Conservation (phyloP, 2,888 invertebrate genomes). For the Diogma glabrata region DNA sequence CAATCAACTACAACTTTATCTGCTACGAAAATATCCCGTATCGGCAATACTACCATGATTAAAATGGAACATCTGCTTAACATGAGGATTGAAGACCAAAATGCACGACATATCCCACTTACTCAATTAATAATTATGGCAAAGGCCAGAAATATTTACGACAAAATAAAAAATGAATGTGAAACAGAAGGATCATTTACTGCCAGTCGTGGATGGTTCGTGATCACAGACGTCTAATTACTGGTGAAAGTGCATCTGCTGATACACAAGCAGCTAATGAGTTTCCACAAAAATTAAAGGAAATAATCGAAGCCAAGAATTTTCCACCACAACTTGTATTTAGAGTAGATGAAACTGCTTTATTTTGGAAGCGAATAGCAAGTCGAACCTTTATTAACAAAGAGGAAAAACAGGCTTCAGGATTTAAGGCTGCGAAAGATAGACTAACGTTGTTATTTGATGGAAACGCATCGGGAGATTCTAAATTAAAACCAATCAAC, state of each 20-base stretch:
- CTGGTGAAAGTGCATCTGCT: neutral
- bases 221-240: neutral
- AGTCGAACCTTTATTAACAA: neutral
- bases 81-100: neutral
- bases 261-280: slow-evolving; percentile 1
- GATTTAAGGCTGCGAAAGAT: neutral
- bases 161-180: neutral
- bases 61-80: slow-evolving; percentile 1
- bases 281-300: neutral
- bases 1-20: neutral
- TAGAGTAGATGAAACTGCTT: neutral
- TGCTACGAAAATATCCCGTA: neutral
- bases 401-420: neutral
- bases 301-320: neutral
- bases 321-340: neutral
- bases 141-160: neutral
- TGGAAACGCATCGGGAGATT: slow-evolving; percentile 1
- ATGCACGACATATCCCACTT: neutral
- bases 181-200: neutral
- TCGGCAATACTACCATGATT: neutral
- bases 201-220: neutral
- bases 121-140: neutral
- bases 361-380: neutral
- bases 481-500: too few species aligned
- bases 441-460: neutral